phyloP scores from a whole-genome alignment of 2,797 vertebrate species.

The Ficedula albicollis region DNA sequence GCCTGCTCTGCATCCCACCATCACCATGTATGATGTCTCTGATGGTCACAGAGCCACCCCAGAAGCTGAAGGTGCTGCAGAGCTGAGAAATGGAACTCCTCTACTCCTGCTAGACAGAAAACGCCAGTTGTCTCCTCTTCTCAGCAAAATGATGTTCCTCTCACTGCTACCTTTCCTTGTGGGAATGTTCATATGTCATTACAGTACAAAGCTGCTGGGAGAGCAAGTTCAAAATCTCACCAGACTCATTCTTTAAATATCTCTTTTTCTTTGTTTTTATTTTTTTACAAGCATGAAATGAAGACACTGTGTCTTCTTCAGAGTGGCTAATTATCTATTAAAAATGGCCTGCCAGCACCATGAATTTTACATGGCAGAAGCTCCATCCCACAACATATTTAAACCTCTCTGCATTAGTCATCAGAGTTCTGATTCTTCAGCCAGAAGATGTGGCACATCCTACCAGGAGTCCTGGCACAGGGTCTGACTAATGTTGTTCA shows the following conservation, averaged over 20 bases:
- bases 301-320: neutral
- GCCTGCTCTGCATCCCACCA: neutral
- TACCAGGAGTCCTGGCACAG: neutral
- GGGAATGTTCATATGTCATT: neutral
- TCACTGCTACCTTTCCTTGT: neutral
- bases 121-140: neutral
- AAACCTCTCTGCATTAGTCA: neutral
- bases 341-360: neutral
- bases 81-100: neutral
- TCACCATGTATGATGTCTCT: neutral
- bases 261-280: neutral
- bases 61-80: neutral
- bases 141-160: neutral
- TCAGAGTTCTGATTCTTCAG: neutral
- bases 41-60: neutral
- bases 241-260: neutral
- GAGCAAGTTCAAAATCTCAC: neutral
- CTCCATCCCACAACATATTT: neutral
- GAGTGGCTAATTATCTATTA: slow-evolving; percentile 11
- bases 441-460: neutral
- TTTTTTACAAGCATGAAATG: neutral
- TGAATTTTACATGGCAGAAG: slow-evolving; percentile 41
- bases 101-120: neutral
- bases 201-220: neutral
- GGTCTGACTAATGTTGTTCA: neutral